Conservation (phyloP, 1,140 invertebrate species). For the Pachypsylla venusta region DNA sequence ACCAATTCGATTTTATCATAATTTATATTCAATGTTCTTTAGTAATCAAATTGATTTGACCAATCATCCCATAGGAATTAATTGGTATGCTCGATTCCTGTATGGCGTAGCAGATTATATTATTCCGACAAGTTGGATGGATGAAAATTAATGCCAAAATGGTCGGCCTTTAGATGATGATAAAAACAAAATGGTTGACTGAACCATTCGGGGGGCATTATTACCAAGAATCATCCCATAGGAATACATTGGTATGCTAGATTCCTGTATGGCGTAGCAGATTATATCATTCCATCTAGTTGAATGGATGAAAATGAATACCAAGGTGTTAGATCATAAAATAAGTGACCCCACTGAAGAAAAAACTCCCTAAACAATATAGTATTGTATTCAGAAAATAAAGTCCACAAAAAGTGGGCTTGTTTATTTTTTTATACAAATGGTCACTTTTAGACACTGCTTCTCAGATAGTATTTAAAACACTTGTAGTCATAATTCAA, state of each 20-base stretch:
- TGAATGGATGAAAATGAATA: constrained; percentile 11
- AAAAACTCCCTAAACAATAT: no score
- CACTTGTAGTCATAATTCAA: no score
- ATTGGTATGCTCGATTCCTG: constrained; percentile 72
- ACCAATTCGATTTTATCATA: constrained; percentile 49
- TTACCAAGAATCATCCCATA: no score
- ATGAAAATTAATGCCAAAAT: constrained; percentile 3
- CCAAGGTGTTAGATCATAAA: no score
- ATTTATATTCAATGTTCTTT: constrained; percentile 23
- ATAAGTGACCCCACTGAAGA: no score
- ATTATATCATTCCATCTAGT: constrained; percentile 18
- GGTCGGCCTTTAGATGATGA: neutral
- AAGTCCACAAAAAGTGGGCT: no score
- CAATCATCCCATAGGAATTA: constrained; percentile 42
- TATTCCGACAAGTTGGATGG: constrained; percentile 16
- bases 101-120: constrained; percentile 33
- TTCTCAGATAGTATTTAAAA: no score
- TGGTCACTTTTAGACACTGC: no score
- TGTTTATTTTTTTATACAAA: no score
- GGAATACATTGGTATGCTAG: constrained; percentile 81
- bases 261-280: constrained; percentile 41
- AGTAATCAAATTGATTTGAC: constrained; percentile 20
- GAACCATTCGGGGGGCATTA: no score
- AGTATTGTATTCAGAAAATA: no score
- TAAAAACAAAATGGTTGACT: no score